These are phyloP conservation scores for Strigops habroptila DNA, from an alignment of 2,113 vertebrate genomes.

Conservation along the genomic window DNA sequence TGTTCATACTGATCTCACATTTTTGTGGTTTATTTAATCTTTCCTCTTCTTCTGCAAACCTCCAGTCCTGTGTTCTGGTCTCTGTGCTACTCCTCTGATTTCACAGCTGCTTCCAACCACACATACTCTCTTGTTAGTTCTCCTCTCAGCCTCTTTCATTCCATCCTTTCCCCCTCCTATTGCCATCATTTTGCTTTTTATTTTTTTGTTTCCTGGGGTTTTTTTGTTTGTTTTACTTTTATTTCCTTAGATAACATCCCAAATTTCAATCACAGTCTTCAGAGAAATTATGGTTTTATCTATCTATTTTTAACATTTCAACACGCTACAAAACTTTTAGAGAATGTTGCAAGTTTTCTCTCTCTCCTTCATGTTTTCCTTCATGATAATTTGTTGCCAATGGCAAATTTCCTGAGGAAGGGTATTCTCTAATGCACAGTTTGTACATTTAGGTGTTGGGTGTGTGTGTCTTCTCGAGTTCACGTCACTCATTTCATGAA, in stretches of 20 bases:
- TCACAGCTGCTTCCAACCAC: neutral
- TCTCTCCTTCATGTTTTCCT: neutral
- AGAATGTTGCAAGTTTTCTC: neutral
- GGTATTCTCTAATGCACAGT: neutral
- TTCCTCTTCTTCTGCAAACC: neutral
- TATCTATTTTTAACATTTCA: neutral
- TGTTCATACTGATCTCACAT: neutral
- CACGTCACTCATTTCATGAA: neutral
- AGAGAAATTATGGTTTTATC: neutral
- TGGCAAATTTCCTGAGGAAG: neutral
- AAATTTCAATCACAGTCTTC: neutral
- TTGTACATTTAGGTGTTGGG: accelerated
- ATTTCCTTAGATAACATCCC: neutral
- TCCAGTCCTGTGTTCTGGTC: neutral
- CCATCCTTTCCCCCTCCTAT: neutral
- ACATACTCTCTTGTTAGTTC: neutral
- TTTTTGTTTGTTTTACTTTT: neutral
- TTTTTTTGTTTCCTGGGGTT: too few relatives aligned
- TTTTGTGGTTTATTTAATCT: neutral
- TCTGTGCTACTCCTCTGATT: neutral
- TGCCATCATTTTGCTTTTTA: neutral
- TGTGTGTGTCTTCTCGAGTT: neutral
- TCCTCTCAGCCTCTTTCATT: neutral
- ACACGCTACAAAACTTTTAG: neutral
- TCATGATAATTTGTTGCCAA: neutral